These are phyloP conservation scores for Hydrolagus affinis DNA, from an alignment of 2,113 vertebrate genomes.

Conservation along the genomic window DNA sequence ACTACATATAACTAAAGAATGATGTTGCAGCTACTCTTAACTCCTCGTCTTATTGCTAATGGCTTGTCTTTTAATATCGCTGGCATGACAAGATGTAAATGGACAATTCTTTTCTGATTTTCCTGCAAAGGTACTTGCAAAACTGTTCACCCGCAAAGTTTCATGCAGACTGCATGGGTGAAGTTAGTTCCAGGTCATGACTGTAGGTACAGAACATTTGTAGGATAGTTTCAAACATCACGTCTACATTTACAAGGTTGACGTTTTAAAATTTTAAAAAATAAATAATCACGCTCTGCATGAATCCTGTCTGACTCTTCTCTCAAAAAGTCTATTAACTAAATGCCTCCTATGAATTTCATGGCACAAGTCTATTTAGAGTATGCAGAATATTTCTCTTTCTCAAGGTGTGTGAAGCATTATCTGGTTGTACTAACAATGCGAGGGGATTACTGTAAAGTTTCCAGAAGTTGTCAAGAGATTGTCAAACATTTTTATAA, in stretches of 20 bases:
- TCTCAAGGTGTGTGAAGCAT: conserved; percentile 2
- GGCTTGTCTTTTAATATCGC: conserved; percentile 22
- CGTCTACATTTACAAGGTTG: not conserved
- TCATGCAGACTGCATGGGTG: not conserved
- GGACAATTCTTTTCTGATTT: conserved; percentile 21
- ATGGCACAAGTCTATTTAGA: not conserved
- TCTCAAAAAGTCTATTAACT: not conserved
- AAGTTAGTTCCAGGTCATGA: too few species aligned
- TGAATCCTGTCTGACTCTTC: conserved; percentile 11
- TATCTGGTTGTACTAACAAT: conserved; percentile 4
- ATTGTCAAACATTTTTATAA: conserved; percentile 27
- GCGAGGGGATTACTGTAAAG: conserved; percentile 29
- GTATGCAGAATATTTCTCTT: conserved; percentile 2
- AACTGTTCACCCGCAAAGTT: conserved; percentile 4
- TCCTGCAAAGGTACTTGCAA: conserved; percentile 18
- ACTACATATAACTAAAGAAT: not conserved
- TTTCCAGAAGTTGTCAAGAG: conserved; percentile 30
- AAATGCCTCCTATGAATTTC: conserved; percentile 20
- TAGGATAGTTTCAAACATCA: not conserved
- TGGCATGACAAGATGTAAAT: conserved; percentile 14
- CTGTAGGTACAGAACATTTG: not conserved
- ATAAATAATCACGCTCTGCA: not conserved
- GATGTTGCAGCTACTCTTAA: not conserved
- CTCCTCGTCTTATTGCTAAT: conserved; percentile 5
- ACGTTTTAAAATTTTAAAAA: conserved; percentile 8